These are phyloP conservation scores for Mesorhabditis spiculigera DNA, from an alignment of 2,888 invertebrate genomes.

Conservation along the genomic window DNA sequence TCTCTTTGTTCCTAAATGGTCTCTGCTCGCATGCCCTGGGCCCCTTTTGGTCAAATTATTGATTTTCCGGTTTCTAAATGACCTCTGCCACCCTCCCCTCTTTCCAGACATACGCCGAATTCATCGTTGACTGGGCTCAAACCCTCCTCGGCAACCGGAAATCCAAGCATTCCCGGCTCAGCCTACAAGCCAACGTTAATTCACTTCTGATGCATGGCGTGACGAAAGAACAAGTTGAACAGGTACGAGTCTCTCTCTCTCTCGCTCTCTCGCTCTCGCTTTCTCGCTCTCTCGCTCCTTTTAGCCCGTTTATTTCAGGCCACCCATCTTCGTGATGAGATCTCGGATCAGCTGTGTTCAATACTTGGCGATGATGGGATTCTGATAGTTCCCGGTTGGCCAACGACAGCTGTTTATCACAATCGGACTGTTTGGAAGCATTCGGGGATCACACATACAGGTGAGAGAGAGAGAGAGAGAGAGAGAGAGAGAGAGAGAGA, in stretches of 20 bases:
- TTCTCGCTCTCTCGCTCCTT: no score
- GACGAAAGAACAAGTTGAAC: constrained; percentile 4
- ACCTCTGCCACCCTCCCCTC: not conserved
- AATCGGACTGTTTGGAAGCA: not conserved
- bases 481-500: no score
- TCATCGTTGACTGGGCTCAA: not conserved
- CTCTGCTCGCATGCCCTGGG: no score
- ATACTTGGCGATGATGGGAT: not conserved
- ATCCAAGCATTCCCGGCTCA: not conserved
- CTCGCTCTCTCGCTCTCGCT: no score
- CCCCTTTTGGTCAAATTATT: no score
- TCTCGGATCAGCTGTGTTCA: not conserved
- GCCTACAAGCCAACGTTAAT: not conserved
- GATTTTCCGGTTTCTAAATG: not conserved
- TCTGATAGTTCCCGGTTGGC: not conserved
- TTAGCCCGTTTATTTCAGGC: not conserved
- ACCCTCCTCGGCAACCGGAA: not conserved
- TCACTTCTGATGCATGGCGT: not conserved
- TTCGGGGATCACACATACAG: not conserved
- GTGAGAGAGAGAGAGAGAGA: not conserved
- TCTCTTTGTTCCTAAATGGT: no score
- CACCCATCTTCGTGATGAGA: not conserved
- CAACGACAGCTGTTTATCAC: constrained; percentile 2
- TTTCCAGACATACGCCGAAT: not conserved
- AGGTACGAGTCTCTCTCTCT: not conserved